Evolutionary conservation across 2,113 vertebrate genomes (phyloP).

Genomic region (Otolemur garnettii): DNA sequence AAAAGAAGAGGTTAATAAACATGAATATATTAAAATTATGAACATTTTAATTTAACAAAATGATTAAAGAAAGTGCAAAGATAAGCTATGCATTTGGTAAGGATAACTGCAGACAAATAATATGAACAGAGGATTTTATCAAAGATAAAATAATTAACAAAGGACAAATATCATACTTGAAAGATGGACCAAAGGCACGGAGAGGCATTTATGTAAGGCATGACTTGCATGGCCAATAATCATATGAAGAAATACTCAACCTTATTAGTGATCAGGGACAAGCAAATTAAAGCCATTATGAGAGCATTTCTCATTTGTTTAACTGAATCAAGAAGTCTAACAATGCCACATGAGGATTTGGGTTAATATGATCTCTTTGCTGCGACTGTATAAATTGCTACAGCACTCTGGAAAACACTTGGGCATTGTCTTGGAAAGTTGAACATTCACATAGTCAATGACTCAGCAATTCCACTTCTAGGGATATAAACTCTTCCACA

Average conservation of each 20-base stretch:
- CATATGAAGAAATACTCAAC: neutral
- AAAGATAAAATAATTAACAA: constrained; percentile 38
- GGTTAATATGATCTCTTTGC: neutral
- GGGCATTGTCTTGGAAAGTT: neutral
- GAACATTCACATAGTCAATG: neutral
- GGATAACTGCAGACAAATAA: constrained; percentile 2
- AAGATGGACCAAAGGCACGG: neutral
- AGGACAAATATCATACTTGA: neutral
- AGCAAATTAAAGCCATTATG: neutral
- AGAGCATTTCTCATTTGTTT: neutral
- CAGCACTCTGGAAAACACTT: neutral
- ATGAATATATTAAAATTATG: constrained; percentile 11
- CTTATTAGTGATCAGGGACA: neutral
- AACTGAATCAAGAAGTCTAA: constrained; percentile 9
- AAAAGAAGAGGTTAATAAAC: neutral
- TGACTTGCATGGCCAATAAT: neutral
- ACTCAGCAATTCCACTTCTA: neutral
- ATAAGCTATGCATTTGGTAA: neutral
- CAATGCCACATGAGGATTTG: neutral
- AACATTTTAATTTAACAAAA: constrained; percentile 34
- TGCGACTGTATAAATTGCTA: neutral
- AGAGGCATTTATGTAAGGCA: neutral
- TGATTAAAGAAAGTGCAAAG: neutral
- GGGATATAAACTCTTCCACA: neutral
- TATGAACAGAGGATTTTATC: neutral